These are phyloP conservation scores for Poecile montanus DNA, from an alignment of 2,797 vertebrate genomes.

Conservation along the genomic window DNA sequence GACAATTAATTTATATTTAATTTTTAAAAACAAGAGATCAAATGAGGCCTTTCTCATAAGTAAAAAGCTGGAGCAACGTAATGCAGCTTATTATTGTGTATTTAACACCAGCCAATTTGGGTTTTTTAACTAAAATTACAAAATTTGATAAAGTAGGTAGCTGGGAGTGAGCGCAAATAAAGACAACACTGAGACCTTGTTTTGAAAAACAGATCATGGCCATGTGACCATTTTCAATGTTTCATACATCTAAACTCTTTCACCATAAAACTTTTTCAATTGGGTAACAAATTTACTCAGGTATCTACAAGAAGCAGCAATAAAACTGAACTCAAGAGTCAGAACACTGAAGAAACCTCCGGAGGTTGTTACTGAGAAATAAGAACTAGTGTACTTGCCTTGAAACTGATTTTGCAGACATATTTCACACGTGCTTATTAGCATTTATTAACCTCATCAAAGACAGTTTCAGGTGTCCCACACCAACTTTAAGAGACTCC, in stretches of 20 bases:
- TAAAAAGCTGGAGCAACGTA: not conserved
- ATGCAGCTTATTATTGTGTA: not conserved
- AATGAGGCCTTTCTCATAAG: not conserved
- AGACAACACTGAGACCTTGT: not conserved
- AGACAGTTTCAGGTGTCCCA: not conserved
- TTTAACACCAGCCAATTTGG: not conserved
- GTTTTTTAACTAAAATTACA: not conserved
- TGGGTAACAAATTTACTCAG: not conserved
- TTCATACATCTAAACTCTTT: not conserved
- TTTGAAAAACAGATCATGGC: not conserved
- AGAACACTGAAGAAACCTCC: not conserved
- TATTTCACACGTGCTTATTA: not conserved
- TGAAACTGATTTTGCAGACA: not conserved
- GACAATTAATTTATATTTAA: not conserved
- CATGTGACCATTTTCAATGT: not conserved
- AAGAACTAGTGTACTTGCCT: not conserved
- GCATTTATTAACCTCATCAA: not conserved
- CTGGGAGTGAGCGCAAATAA: not conserved
- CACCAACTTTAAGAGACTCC: not conserved
- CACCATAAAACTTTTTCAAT: not conserved
- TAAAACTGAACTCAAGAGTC: not conserved
- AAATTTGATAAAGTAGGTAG: not conserved
- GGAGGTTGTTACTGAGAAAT: not conserved
- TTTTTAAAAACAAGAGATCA: not conserved
- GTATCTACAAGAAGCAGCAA: not conserved